Conservation (phyloP, 1,140 invertebrate genomes). For the Anadara kagoshimensis region DNA sequence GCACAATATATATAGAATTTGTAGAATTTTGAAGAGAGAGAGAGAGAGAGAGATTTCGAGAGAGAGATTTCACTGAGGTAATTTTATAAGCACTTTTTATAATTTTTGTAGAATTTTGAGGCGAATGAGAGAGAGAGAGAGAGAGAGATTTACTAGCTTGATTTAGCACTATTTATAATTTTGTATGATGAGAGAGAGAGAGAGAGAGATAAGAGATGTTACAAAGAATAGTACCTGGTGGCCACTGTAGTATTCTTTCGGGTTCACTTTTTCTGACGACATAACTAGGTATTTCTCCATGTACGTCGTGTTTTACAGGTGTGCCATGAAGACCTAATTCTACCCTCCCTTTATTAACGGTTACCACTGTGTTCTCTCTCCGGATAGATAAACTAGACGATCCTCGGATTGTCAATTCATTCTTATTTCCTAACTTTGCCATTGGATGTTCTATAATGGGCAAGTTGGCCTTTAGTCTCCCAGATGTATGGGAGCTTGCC, state of each 20-base stretch:
- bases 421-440: slow-evolving; percentile 23
- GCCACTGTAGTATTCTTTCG: slow-evolving; percentile 38
- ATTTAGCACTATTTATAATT: too few relatives aligned
- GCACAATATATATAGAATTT: too few relatives aligned
- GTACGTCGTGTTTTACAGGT: not conserved
- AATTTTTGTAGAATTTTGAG: too few relatives aligned
- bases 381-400: slow-evolving; percentile 11
- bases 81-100: too few relatives aligned
- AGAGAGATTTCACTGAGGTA: too few relatives aligned
- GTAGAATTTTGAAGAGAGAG: too few relatives aligned
- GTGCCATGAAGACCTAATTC: not conserved
- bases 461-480: slow-evolving; percentile 13
- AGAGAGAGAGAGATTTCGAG: too few relatives aligned
- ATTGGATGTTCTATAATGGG: slow-evolving; percentile 37
- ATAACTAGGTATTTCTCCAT: not conserved
- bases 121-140: too few relatives aligned
- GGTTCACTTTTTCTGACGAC: slow-evolving; percentile 20
- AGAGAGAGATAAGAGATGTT: too few relatives aligned
- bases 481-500: slow-evolving; percentile 5
- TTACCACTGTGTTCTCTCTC: slow-evolving; percentile 4
- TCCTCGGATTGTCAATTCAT: slow-evolving; percentile 29
- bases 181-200: too few relatives aligned
- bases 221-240: too few relatives aligned
- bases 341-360: not conserved
- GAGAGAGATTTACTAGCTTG: too few relatives aligned